A percentile compares a stretch with the other conserved stretches of the same genome.
Evolutionary conservation across 2,888 invertebrate genomes (phyloP).

Genomic region (Epistrophe eligans): DNA sequence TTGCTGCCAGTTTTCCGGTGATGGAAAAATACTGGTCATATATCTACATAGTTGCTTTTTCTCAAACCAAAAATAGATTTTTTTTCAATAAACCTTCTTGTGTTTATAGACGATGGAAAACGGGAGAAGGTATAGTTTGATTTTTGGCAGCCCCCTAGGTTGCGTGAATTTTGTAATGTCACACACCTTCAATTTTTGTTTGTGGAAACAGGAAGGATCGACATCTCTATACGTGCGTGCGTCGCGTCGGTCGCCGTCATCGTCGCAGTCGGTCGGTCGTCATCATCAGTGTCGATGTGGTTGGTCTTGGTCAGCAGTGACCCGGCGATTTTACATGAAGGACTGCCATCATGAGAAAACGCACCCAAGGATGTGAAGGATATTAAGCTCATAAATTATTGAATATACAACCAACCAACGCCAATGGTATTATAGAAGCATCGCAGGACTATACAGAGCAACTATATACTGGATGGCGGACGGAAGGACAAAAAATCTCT

Average conservation of each 20-base stretch:
- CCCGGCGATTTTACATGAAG: slow-evolving; percentile 62
- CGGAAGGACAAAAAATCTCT: slow-evolving; percentile 44
- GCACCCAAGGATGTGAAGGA: slow-evolving; percentile 71
- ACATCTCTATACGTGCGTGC: slow-evolving; percentile 37
- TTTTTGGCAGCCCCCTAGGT: slow-evolving; percentile 35
- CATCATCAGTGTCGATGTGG: slow-evolving; percentile 4
- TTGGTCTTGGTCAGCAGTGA: slow-evolving; percentile 19
- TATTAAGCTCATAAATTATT: slow-evolving; percentile 71
- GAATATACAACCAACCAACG: slow-evolving; percentile 24
- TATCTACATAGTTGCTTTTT: slow-evolving; percentile 60
- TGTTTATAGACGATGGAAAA: too few relatives aligned
- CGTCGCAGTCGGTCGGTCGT: background rate
- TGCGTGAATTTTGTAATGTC: slow-evolving; percentile 64
- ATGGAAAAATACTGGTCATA: slow-evolving; percentile 53
- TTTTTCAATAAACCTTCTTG: slow-evolving; percentile 49
- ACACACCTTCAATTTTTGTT: slow-evolving; percentile 60
- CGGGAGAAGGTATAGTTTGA: slow-evolving; percentile 5
- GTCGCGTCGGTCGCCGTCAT: too few relatives aligned
- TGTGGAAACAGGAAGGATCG: slow-evolving; percentile 23
- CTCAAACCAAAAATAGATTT: slow-evolving; percentile 53
- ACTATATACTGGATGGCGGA: background rate
- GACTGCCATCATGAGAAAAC: slow-evolving; percentile 50
- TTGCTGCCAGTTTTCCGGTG: slow-evolving; percentile 53
- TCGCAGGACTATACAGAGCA: background rate
- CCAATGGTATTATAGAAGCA: background rate